Conservation (phyloP, 2,113 vertebrate species). For the Hassar affinis region DNA sequence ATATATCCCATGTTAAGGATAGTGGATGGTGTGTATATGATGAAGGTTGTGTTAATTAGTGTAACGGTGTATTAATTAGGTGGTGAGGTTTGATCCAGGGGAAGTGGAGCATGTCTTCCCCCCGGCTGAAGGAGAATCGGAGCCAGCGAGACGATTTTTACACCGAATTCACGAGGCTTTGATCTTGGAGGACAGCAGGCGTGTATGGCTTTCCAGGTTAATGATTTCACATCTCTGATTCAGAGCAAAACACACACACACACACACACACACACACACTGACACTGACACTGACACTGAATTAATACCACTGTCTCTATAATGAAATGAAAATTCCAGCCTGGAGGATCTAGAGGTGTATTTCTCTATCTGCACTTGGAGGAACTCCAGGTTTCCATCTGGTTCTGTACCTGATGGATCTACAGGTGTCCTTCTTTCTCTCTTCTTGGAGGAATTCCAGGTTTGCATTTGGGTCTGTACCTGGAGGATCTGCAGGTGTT, state of each 20-base stretch:
- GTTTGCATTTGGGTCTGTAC: background rate
- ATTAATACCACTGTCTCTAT: background rate
- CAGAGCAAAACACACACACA: background rate
- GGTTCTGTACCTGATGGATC: background rate
- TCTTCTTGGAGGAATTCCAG: background rate
- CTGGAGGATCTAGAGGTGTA: background rate
- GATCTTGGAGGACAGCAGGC: background rate
- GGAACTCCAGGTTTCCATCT: too few relatives aligned
- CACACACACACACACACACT: background rate
- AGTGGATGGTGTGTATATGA: background rate
- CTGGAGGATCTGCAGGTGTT: background rate
- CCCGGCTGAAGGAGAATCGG: constrained; percentile 5
- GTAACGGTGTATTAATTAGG: background rate
- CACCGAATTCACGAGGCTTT: constrained; percentile 11
- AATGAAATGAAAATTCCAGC: background rate
- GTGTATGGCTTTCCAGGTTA: background rate
- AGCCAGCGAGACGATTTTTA: background rate
- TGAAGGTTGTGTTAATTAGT: constrained; percentile 2
- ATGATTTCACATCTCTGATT: background rate
- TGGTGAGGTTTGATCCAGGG: background rate
- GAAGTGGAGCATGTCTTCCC: constrained; percentile 14
- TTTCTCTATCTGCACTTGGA: background rate
- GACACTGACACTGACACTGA: background rate
- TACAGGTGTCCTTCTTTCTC: background rate
- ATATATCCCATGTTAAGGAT: background rate